phyloP scores from a whole-genome alignment of 2,888 invertebrate genomes.

The Drosophila macrothrix region DNA sequence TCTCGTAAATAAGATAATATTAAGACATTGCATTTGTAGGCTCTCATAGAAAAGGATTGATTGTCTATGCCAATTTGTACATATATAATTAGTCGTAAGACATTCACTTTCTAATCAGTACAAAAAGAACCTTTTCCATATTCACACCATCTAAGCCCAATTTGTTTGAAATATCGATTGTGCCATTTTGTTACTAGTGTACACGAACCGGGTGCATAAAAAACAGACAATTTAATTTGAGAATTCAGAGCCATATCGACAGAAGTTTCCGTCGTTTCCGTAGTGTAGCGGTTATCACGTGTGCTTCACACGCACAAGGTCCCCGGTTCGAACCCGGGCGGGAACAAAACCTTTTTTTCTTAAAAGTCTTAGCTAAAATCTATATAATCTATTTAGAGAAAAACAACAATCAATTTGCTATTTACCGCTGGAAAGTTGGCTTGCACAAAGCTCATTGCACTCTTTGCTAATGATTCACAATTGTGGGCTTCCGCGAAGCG shows the following conservation, averaged over 20 bases:
- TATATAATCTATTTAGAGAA: neutral
- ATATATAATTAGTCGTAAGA: neutral
- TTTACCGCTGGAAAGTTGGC: conserved; percentile 92
- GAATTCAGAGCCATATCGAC: neutral
- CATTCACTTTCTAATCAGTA: no score
- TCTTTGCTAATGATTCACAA: conserved; percentile 91
- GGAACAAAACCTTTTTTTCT: conserved; percentile 11
- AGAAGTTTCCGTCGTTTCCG: conserved; percentile 66
- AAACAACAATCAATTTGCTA: conserved; percentile 77
- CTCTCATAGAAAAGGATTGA: neutral
- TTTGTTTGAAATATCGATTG: neutral
- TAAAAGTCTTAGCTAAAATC: neutral
- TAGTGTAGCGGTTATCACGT: conserved; percentile 84
- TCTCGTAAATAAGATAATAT: no score
- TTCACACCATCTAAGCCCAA: neutral
- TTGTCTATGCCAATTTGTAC: neutral
- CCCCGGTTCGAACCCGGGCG: conserved; percentile 71
- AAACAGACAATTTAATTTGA: neutral
- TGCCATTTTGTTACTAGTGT: neutral
- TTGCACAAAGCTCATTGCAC: conserved; percentile 93
- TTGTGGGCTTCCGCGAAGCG: conserved; percentile 96
- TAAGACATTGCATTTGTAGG: no score
- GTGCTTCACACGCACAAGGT: conserved; percentile 84
- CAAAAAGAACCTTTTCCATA: neutral
- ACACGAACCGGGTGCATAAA: neutral